Evolutionary conservation across 2,797 vertebrate genomes (phyloP).

Genomic region (Anguilla obscura): DNA sequence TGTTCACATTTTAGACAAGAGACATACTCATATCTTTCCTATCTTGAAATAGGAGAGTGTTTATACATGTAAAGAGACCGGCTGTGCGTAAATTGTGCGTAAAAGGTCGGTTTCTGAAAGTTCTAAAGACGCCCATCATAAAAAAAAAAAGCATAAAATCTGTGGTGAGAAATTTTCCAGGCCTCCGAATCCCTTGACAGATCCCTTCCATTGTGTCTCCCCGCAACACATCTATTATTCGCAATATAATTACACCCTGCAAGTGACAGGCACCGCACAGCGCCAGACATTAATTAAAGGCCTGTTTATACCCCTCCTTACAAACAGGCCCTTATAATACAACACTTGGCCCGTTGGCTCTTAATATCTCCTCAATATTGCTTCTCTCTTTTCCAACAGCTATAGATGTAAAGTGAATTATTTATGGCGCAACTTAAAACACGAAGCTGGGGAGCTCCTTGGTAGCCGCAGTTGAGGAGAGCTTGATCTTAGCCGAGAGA

Average conservation of each 20-base stretch:
- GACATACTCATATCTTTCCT: neutral
- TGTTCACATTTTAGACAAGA: neutral
- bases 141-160: constrained; percentile 1
- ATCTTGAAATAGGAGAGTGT: neutral
- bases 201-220: constrained; percentile 28
- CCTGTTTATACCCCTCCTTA: constrained; percentile 29
- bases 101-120: neutral
- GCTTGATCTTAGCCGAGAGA: neutral
- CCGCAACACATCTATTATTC: constrained; percentile 33
- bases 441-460: neutral
- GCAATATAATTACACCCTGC: constrained; percentile 31
- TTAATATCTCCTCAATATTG: constrained; percentile 28
- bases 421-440: constrained; percentile 24
- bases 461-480: neutral
- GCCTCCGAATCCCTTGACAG: constrained; percentile 7
- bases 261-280: neutral
- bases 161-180: neutral
- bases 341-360: constrained; percentile 22
- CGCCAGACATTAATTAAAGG: constrained; percentile 40
- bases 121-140: neutral
- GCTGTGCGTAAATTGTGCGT: neutral
- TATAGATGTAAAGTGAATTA: constrained; percentile 28
- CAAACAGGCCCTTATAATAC: constrained; percentile 27
- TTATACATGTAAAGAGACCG: neutral
- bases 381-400: constrained; percentile 1